These are phyloP conservation scores for Campylorhamphus procurvoides DNA, from an alignment of 2,113 vertebrate species.

Conservation along the genomic window DNA sequence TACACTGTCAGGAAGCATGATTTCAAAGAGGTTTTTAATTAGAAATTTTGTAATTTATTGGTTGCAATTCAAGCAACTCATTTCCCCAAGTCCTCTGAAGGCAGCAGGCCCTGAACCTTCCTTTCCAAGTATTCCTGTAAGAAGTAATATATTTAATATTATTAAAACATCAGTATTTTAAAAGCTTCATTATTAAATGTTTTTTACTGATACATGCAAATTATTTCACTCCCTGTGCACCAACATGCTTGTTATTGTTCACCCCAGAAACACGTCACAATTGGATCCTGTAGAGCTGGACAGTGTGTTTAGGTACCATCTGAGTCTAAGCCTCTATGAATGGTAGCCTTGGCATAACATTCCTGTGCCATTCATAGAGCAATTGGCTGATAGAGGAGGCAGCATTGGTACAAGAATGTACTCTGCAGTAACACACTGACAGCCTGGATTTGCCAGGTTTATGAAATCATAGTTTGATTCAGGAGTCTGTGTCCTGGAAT, in stretches of 20 bases:
- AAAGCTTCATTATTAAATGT: not conserved
- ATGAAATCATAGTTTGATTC: not conserved
- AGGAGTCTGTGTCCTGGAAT: not conserved
- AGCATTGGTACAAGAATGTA: not conserved
- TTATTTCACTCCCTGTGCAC: not conserved
- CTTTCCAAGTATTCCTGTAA: not conserved
- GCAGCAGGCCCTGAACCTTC: not conserved
- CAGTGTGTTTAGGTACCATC: not conserved
- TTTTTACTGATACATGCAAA: not conserved
- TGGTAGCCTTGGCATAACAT: not conserved
- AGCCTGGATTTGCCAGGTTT: not conserved
- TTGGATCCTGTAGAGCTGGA: not conserved
- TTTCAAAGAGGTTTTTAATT: not conserved
- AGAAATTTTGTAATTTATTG: not conserved
- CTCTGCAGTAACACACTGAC: not conserved
- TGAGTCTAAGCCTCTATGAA: not conserved
- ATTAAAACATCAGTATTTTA: not conserved
- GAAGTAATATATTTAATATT: not conserved
- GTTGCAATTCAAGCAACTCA: not conserved
- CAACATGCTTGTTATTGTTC: not conserved
- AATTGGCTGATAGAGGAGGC: not conserved
- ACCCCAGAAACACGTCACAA: not conserved
- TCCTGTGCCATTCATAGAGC: not conserved
- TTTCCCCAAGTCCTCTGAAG: not conserved
- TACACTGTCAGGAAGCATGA: not conserved